A percentile compares a stretch with the other conserved stretches of the same genome.
Conservation (phyloP, 1,140 invertebrate species). For the Brachionus manjavacas region DNA sequence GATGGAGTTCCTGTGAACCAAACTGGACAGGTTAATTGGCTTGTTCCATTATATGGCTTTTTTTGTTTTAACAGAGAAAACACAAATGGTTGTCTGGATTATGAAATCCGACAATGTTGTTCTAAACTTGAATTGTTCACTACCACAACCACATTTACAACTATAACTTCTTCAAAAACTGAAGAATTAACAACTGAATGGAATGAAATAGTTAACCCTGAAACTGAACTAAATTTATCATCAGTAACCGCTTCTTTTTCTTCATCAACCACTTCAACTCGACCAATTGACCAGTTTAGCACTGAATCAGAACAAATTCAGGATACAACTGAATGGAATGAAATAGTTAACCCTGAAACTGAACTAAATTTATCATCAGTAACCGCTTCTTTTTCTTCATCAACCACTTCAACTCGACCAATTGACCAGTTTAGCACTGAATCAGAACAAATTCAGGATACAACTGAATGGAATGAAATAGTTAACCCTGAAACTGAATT, state of each 20-base stretch:
- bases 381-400: not conserved
- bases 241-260: not conserved
- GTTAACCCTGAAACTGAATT: not conserved
- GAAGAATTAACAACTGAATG: not conserved
- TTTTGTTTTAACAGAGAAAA: slow-evolving; percentile 16
- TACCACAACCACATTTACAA: not conserved
- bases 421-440: not conserved
- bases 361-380: too few species aligned
- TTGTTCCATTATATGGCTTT: not conserved
- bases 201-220: not conserved
- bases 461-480: not conserved
- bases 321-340: not conserved
- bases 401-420: not conserved
- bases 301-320: not conserved
- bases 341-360: not conserved
- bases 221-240: not conserved
- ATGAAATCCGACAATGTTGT: slow-evolving; percentile 26
- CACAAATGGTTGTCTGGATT: not conserved
- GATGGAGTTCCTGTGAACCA: not conserved
- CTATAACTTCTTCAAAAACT: not conserved
- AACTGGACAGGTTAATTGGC: not conserved
- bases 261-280: not conserved
- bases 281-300: not conserved
- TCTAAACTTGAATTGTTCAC: not conserved
- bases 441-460: not conserved